Evolutionary conservation across 2,888 invertebrate species (phyloP).

Genomic region (Scelioninae gen. 1): DNA sequence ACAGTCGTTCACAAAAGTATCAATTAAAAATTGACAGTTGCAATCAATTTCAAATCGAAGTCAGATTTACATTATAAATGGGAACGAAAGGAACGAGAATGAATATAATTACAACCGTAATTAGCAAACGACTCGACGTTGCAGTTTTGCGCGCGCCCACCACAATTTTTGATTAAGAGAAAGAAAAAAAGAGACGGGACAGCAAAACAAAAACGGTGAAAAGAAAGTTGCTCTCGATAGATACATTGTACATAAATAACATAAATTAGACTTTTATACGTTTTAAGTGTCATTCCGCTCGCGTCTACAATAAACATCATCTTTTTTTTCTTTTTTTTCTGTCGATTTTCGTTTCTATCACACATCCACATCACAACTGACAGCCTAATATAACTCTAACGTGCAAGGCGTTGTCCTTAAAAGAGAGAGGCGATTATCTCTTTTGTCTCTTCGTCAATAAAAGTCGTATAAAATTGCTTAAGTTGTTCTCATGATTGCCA

Average conservation of each 20-base stretch:
- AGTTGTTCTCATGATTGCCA: constrained; percentile 79
- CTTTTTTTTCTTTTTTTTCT: no score
- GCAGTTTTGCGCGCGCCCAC: constrained; percentile 4
- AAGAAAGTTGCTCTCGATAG: constrained; percentile 3
- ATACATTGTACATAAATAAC: constrained; percentile 11
- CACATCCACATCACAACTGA: constrained; percentile 61
- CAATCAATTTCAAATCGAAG: constrained; percentile 63
- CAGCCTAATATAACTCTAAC: constrained; percentile 71
- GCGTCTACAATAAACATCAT: constrained; percentile 14
- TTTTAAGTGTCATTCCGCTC: constrained; percentile 33
- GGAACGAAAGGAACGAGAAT: constrained; percentile 21
- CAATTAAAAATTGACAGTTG: constrained; percentile 32
- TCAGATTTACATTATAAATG: constrained; percentile 36
- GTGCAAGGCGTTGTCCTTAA: constrained; percentile 74
- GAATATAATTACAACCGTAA: constrained; percentile 44
- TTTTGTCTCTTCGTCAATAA: constrained; percentile 73
- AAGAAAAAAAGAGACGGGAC: constrained; percentile 7
- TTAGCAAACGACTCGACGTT: constrained; percentile 19
- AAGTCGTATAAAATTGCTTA: constrained; percentile 82
- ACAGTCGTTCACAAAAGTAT: constrained; percentile 16
- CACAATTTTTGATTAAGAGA: constrained; percentile 11
- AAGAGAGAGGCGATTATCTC: constrained; percentile 74
- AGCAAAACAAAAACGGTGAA: background rate
- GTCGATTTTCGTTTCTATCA: constrained; percentile 50
- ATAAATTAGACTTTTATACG: constrained; percentile 13